These are phyloP conservation scores for Oreochromis spilurus DNA, from an alignment of 2,113 vertebrate species.

Conservation along the genomic window DNA sequence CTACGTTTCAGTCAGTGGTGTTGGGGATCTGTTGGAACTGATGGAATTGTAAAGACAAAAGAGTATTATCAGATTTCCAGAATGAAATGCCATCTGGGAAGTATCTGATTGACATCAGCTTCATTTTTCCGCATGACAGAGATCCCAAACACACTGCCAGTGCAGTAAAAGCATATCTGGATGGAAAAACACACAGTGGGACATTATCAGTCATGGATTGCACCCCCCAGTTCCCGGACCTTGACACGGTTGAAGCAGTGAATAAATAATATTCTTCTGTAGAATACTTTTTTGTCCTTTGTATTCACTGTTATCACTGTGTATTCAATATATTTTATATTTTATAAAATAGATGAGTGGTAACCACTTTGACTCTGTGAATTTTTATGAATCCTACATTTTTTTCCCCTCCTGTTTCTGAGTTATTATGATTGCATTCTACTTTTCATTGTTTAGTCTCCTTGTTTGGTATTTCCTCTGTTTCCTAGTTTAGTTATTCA, in stretches of 20 bases:
- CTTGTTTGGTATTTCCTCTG: fast-evolving
- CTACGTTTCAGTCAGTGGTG: not conserved
- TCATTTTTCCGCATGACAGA: fast-evolving
- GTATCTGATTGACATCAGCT: not conserved
- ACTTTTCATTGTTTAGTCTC: not conserved
- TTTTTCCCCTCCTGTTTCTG: fast-evolving
- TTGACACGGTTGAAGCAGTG: not conserved
- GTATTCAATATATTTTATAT: not conserved
- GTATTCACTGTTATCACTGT: not conserved
- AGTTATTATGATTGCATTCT: not conserved
- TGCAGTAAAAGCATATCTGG: not conserved
- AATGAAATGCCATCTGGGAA: not conserved
- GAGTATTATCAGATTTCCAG: not conserved
- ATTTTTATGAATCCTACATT: fast-evolving
- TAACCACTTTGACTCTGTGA: not conserved
- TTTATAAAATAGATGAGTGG: not conserved
- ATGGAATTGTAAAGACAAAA: not conserved
- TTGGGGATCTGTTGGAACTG: not conserved
- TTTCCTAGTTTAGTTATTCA: not conserved
- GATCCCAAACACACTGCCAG: fast-evolving
- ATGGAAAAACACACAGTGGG: not conserved
- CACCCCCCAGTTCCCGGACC: not conserved
- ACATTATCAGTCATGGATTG: not conserved
- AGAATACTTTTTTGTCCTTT: not conserved
- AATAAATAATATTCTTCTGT: not conserved